Evolutionary conservation across 2,888 invertebrate species (phyloP).

Genomic region (Rhagophthalmus giganteus): DNA sequence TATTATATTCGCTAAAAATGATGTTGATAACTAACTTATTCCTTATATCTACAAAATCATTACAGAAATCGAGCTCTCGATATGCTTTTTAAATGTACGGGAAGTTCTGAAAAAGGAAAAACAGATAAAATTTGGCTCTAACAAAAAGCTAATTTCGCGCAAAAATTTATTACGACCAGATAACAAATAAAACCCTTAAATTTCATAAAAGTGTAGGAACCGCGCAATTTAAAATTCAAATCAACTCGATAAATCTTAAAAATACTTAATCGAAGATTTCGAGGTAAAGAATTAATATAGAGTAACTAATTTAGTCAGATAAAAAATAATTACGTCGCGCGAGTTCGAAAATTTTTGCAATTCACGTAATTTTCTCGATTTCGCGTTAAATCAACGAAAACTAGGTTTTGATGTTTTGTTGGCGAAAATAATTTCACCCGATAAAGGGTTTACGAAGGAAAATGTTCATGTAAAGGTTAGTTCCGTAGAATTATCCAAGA

Average conservation of each 20-base stretch:
- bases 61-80: too few relatives aligned
- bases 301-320: too few relatives aligned
- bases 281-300: neutral
- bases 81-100: too few relatives aligned
- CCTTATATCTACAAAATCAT: too few relatives aligned
- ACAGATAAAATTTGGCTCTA: slow-evolving; percentile 9
- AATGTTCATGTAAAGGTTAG: slow-evolving; percentile 16
- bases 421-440: too few relatives aligned
- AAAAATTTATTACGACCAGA: slow-evolving; percentile 13
- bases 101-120: slow-evolving; percentile 5
- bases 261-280: neutral
- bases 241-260: slow-evolving; percentile 13
- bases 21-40: slow-evolving; percentile 7
- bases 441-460: neutral
- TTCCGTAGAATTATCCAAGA: slow-evolving; percentile 19
- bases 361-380: too few relatives aligned
- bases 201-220: slow-evolving; percentile 17
- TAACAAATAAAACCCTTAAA: slow-evolving; percentile 15
- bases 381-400: too few relatives aligned
- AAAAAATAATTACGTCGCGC: too few relatives aligned
- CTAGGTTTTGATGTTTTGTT: too few relatives aligned
- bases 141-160: slow-evolving; percentile 5
- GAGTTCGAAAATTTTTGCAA: too few relatives aligned
- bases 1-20: slow-evolving; percentile 18
- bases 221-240: slow-evolving; percentile 16